Evolutionary conservation across 2,797 vertebrate genomes (phyloP).

Genomic region (Steatocranus sp.): DNA sequence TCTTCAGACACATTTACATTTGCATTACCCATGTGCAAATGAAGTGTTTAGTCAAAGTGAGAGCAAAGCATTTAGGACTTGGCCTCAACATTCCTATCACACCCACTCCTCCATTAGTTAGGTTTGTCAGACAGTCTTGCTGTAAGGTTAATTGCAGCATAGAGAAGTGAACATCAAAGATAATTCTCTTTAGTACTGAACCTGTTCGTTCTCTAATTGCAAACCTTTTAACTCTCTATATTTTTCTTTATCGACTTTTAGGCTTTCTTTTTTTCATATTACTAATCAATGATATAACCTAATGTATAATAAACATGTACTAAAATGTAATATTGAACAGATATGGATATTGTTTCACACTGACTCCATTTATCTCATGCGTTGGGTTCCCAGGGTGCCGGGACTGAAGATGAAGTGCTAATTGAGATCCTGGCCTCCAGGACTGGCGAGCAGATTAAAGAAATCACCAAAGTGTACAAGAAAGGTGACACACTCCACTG

Average conservation of each 20-base stretch:
- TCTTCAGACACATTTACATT: slow-evolving; percentile 4
- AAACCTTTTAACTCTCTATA: background rate
- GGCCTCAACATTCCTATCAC: background rate
- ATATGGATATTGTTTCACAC: background rate
- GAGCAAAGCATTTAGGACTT: background rate
- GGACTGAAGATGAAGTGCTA: slow-evolving; percentile 89
- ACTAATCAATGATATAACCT: background rate
- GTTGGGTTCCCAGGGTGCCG: slow-evolving; percentile 82
- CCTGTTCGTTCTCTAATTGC: background rate
- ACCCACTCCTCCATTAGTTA: background rate
- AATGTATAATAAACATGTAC: background rate
- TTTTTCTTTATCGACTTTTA: background rate
- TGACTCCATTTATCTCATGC: background rate
- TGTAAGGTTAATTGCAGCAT: slow-evolving; percentile 7
- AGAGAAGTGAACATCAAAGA: background rate
- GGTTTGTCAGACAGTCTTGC: background rate
- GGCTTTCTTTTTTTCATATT: background rate
- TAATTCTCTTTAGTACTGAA: background rate
- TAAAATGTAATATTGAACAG: background rate
- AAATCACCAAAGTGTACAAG: slow-evolving; percentile 85
- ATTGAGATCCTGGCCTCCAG: slow-evolving; percentile 94
- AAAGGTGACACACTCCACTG: slow-evolving; percentile 76
- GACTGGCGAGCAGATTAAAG: slow-evolving; percentile 77
- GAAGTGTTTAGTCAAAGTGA: slow-evolving; percentile 15
- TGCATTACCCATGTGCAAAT: background rate